Evolutionary conservation across 2,113 vertebrate genomes (phyloP).

Genomic region (Mesembrinibis cayennensis): DNA sequence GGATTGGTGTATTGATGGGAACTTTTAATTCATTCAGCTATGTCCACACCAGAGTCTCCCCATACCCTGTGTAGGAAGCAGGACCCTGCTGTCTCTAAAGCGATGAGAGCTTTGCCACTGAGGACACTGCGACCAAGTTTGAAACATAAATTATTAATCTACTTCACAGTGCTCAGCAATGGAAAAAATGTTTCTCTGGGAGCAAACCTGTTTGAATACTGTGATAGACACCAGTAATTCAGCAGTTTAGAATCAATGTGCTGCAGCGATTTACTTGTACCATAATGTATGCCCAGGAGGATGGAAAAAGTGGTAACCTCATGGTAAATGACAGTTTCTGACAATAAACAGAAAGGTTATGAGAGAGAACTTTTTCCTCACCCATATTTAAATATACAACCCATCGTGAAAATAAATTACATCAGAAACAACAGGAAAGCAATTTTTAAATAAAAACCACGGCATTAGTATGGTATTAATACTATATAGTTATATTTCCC

Average conservation of each 20-base stretch:
- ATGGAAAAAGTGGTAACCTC: slow-evolving; percentile 64
- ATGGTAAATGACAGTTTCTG: slow-evolving; percentile 12
- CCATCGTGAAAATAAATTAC: not conserved
- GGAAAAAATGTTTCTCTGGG: slow-evolving; percentile 22
- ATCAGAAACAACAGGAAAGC: not conserved
- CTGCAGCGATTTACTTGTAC: slow-evolving; percentile 47
- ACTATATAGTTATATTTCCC: not conserved
- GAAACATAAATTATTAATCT: slow-evolving; percentile 47
- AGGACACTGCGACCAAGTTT: not conserved
- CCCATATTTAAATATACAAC: not conserved
- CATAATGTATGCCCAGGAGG: slow-evolving; percentile 53
- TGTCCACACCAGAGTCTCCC: not conserved
- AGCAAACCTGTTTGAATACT: not conserved
- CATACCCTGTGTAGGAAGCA: not conserved
- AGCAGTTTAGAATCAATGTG: slow-evolving; percentile 61
- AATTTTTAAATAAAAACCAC: not conserved
- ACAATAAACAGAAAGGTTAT: slow-evolving; percentile 24
- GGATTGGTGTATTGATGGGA: slow-evolving; percentile 55
- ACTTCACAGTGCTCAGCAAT: not conserved
- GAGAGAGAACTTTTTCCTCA: not conserved
- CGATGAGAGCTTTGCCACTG: not conserved
- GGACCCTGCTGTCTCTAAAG: not conserved
- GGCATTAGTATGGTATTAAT: not conserved
- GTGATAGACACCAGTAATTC: slow-evolving; percentile 28
- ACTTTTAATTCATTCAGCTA: slow-evolving; percentile 3